Percentiles rank a stretch among this genome's conserved stretches.
Conservation (phyloP, 2,797 vertebrate genomes). For the Diplodus puntazzo region DNA sequence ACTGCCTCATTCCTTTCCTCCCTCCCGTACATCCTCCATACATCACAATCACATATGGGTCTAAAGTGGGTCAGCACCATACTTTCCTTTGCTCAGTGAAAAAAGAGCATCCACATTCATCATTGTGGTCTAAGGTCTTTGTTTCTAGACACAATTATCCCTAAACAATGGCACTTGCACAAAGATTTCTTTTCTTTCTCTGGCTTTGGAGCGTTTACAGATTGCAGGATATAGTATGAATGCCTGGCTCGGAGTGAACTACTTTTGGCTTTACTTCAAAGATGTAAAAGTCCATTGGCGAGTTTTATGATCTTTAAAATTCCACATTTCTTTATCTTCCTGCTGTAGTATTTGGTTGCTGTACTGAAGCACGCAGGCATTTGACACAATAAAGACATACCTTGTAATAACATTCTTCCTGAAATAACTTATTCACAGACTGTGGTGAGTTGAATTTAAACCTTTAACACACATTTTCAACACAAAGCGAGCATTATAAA, state of each 20-base stretch:
- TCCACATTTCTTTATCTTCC: neutral
- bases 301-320: neutral
- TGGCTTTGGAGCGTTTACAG: constrained; percentile 53
- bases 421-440: neutral
- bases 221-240: constrained; percentile 42
- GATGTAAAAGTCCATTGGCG: neutral
- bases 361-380: neutral
- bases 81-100: constrained; percentile 70
- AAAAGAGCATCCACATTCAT: constrained; percentile 80
- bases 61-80: constrained; percentile 81
- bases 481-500: neutral
- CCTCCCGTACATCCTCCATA: constrained; percentile 67
- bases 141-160: constrained; percentile 79
- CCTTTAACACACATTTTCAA: neutral
- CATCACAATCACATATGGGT: constrained; percentile 78
- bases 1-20: constrained; percentile 36
- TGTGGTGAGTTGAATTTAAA: neutral
- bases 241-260: constrained; percentile 23
- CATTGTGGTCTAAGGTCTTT: constrained; percentile 76
- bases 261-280: constrained; percentile 33
- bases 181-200: constrained; percentile 62
- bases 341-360: neutral
- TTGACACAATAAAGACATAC: neutral
- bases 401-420: neutral
- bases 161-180: constrained; percentile 75